A percentile compares a stretch with the other conserved stretches of the same genome.
phyloP scores from a whole-genome alignment of 2,888 invertebrate species.

The Caenorhabditis virilis region DNA sequence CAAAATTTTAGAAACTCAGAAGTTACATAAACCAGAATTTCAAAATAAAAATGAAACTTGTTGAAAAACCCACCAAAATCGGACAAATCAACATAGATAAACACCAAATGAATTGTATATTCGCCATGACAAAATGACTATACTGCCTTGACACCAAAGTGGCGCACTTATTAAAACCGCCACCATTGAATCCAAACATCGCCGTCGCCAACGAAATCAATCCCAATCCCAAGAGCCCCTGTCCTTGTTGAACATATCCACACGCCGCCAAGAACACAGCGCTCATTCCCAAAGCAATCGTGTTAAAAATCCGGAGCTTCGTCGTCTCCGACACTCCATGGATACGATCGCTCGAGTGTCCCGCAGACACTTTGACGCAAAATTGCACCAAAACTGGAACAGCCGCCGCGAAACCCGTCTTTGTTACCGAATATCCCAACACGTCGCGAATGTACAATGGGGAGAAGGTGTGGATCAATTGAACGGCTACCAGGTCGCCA shows the following conservation, averaged over 20 bases:
- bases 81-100: conserved; percentile 66
- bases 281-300: conserved; percentile 59
- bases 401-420: conserved; percentile 67
- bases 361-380: conserved; percentile 62
- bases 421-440: conserved; percentile 58
- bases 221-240: conserved; percentile 47
- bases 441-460: conserved; percentile 51
- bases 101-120: conserved; percentile 64
- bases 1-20: neutral
- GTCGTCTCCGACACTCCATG: conserved; percentile 55
- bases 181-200: conserved; percentile 64
- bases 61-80: conserved; percentile 46
- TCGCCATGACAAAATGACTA: conserved; percentile 66
- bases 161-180: conserved; percentile 51
- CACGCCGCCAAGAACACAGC: conserved; percentile 60
- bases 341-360: conserved; percentile 61
- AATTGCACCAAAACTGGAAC: conserved; percentile 65
- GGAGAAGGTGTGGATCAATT: conserved; percentile 55
- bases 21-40: no score
- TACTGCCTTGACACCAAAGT: conserved; percentile 63
- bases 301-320: conserved; percentile 63
- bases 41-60: no score
- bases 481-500: conserved; percentile 66
- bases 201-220: conserved; percentile 62
- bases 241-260: conserved; percentile 53